Base-by-base conservation (phyloP, 1,140 invertebrate genomes). In the Drosophila miranda region DNA sequence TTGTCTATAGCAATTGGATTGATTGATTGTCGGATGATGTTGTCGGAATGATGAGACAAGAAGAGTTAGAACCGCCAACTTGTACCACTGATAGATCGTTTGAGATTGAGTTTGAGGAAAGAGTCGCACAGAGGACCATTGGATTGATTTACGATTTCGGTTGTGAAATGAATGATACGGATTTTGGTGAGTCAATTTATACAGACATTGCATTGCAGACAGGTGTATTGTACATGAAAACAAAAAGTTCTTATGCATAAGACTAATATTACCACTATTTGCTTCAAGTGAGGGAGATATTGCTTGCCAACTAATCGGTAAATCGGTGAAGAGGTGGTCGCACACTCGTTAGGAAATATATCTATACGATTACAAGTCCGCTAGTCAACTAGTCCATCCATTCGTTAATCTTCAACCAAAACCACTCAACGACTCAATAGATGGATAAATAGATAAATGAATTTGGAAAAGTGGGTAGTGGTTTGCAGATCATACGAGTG, bases 1-100 rank as follows among this genome's bases (percentile, higher is more conserved):
- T 42, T 43, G 8, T 14, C 30, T 42, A 23, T 48, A 38, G 34
- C 34, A 4, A 38, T 19, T 21, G 8, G 21, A 16, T 38, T 2
- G 9, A 30, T 42, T 28, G 11, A 28, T 14, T 21, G 19, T 13
- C 45, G 26, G 19, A 69, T 38, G 8, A 49, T n/a, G 62, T 42
- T 19, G 41, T 11, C 23, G 48, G n/a, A 19, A 28, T 50, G 42
- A 38, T 43, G 49, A 19, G 63, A 50, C 56, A 52, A 21, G 34
- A 54, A 48, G 69, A 73, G 70, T 28, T 64, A 52, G 70, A 73
- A 73, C 70, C 70, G 70, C 70, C 70, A 73, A 73, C 70, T 69
- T 56, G 28, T 23, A 23, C 21, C 54, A 68, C 63, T n/a, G 21
- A 13, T 14, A 49, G 30, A 28, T 44, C 53, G 16, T 21, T 28